Evolutionary conservation across 1,140 invertebrate genomes (phyloP), one percentile per base, ranked within the genome.

Genomic region (Sarcophaga peregrina): DNA sequence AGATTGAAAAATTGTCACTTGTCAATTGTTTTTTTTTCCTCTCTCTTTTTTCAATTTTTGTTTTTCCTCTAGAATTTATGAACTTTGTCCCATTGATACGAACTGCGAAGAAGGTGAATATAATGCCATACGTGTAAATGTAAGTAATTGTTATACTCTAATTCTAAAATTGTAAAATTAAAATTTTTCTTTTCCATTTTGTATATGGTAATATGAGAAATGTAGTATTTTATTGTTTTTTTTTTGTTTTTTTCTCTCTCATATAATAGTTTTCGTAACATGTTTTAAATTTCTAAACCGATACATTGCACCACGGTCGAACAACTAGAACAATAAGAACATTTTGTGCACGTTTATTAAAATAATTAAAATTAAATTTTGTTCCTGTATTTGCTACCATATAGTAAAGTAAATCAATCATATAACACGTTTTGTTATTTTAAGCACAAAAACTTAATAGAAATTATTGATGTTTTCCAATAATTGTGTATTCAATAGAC

Each of bases 51-150:
- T 76, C 46, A 37, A 76, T 48, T 5, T 50, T 50, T 78, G n/a
- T 78, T 15, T 11, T 52, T 37, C 45, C 50, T 78, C n/a, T 83
- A 89, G 88, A 83, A 86, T 89, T 76, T 89, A 87, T 85, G 88
- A 89, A 85, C 85, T 89, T 83, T 89, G 88, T 85, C 85, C 86
- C 76, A 85, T 87, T 85, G 87, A 89, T 85, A 88, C 85, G 13
- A 88, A 89, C 68, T 89, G 88, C 58, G 88, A 89, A 45, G 86
- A 88, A 82, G 86, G 88, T 20, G 88, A 88, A 83, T 89, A 88
- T 80, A 88, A 85, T 83, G 88, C 88, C 0, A 88, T 89, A 81
- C 86, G 88, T 73, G 88, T 86, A 62, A 89, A 87, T 87, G 88
- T 89, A 84, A 87, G 88, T 88, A 85, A 68, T 58, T 58, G n/a